Evolutionary conservation across 1,140 invertebrate species (phyloP).

Genomic region (Drosophila orena): DNA sequence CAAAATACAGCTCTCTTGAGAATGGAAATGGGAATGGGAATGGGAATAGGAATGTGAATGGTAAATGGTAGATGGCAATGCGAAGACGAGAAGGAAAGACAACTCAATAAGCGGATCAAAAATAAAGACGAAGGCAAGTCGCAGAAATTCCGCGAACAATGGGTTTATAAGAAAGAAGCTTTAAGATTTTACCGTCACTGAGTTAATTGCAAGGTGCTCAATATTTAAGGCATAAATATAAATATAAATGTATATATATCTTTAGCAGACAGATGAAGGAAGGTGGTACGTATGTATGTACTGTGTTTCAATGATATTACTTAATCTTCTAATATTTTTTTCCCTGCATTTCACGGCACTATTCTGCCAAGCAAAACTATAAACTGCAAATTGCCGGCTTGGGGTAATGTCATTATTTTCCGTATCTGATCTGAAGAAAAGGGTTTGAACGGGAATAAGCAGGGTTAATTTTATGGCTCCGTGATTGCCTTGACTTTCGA

Average conservation of each 20-base stretch:
- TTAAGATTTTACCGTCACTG: not conserved
- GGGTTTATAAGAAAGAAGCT: not conserved
- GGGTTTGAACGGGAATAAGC: constrained; percentile 25
- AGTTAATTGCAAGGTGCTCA: too few relatives aligned
- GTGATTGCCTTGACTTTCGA: constrained; percentile 21
- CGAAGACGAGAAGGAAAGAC: constrained; percentile 19
- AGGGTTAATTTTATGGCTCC: constrained; percentile 30
- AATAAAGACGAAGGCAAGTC: not conserved
- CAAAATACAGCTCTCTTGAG: constrained; percentile 37
- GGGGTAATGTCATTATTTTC: constrained; percentile 7
- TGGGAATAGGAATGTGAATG: not conserved
- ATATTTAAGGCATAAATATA: too few relatives aligned
- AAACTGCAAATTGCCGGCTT: constrained; percentile 21
- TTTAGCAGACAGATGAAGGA: too few relatives aligned
- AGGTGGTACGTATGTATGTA: too few relatives aligned
- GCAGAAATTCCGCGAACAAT: constrained; percentile 2
- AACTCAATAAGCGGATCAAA: constrained; percentile 13
- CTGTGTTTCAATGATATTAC: too few relatives aligned
- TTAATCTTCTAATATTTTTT: too few relatives aligned
- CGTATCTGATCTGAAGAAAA: constrained; percentile 17
- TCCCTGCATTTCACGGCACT: not conserved
- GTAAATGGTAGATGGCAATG: constrained; percentile 1
- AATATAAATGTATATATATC: too few relatives aligned
- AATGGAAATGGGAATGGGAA: not conserved
- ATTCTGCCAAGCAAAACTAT: not conserved